phyloP scores from a whole-genome alignment of 2,888 invertebrate species.

The Meteorus colon region DNA sequence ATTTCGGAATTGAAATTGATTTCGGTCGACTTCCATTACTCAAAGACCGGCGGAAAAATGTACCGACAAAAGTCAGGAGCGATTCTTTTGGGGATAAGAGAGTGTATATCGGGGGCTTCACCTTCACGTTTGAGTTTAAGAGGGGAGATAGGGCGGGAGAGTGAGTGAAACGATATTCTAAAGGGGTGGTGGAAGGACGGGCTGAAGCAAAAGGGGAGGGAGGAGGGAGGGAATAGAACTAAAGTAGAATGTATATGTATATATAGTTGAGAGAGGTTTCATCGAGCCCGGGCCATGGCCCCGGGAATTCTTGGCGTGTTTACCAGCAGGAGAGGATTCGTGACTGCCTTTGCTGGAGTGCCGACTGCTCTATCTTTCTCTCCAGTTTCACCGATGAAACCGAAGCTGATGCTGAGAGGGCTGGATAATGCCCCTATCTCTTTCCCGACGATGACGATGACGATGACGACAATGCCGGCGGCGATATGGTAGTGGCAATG shows the following conservation, averaged over 20 bases:
- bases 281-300: slow-evolving; percentile 52
- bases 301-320: slow-evolving; percentile 65
- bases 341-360: slow-evolving; percentile 53
- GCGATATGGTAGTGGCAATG: not conserved
- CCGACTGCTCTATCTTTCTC: slow-evolving; percentile 43
- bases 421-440: slow-evolving; percentile 26
- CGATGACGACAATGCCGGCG: slow-evolving; percentile 39
- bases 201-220: not conserved
- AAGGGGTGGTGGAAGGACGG: slow-evolving; percentile 1
- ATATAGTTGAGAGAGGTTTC: slow-evolving; percentile 53
- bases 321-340: slow-evolving; percentile 61
- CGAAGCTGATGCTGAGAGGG: slow-evolving; percentile 26
- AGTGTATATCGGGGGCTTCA: slow-evolving; percentile 38
- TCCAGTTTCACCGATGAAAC: slow-evolving; percentile 43
- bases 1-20: slow-evolving; percentile 66
- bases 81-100: slow-evolving; percentile 64
- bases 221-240: slow-evolving; percentile 28
- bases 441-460: slow-evolving; percentile 26
- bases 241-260: slow-evolving; percentile 30
- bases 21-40: slow-evolving; percentile 68
- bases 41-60: slow-evolving; percentile 62
- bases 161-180: slow-evolving; percentile 1
- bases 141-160: not conserved
- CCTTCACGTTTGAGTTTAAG: slow-evolving; percentile 39
- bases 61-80: slow-evolving; percentile 66